These are phyloP conservation scores for Notechis scutatus DNA, from an alignment of 2,113 vertebrate species.

Conservation along the genomic window DNA sequence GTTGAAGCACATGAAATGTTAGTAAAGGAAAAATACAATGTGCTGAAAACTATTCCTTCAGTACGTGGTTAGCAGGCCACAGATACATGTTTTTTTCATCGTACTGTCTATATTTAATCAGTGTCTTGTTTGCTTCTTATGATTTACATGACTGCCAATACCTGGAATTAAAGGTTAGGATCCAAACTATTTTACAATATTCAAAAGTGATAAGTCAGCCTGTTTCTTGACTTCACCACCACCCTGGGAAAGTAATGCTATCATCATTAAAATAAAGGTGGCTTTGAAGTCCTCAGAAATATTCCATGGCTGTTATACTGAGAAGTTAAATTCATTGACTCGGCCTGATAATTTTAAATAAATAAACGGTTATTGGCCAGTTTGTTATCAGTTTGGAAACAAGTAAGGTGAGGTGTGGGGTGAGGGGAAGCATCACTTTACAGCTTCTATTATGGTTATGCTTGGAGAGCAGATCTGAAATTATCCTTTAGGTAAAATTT, in stretches of 20 bases:
- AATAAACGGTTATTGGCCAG: not conserved
- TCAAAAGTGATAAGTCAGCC: not conserved
- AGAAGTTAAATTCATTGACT: constrained; percentile 25
- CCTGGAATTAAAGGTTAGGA: not conserved
- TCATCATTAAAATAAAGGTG: not conserved
- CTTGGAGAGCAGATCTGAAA: constrained; percentile 41
- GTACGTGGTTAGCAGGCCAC: not conserved
- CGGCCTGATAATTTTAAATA: not conserved
- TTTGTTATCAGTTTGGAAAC: constrained; percentile 28
- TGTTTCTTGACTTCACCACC: not conserved
- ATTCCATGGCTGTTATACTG: constrained; percentile 22
- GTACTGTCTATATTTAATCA: not conserved
- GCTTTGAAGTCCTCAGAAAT: not conserved
- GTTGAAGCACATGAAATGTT: not conserved
- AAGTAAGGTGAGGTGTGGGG: not conserved
- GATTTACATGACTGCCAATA: not conserved
- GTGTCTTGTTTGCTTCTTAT: not conserved
- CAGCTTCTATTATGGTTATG: not conserved
- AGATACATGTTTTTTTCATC: not conserved
- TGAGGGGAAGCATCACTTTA: not conserved
- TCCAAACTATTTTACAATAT: not conserved
- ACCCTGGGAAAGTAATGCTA: not conserved
- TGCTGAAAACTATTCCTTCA: not conserved
- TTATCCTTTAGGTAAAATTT: constrained; percentile 33
- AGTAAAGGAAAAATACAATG: not conserved